Base-by-base conservation (phyloP, 2,888 invertebrate genomes). In the Lycaena phlaeas region DNA sequence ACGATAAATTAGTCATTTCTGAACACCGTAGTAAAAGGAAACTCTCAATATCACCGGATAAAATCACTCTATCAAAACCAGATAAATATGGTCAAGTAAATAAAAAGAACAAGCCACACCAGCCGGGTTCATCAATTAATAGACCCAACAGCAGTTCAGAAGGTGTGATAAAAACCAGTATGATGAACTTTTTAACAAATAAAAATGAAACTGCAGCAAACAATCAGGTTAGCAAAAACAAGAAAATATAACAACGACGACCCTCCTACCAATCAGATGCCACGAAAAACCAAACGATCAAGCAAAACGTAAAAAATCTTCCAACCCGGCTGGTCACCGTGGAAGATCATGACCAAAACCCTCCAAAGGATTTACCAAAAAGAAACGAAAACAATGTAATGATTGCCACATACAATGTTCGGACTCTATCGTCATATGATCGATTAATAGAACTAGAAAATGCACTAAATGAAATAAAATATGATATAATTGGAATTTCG, bases 161-260 rank as follows among this genome's bases (percentile, higher is more conserved):
- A 43, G 50, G 44, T 36, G 37, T 44, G 4, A 1, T 50, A 15
- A 55, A 50, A 41, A 51, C 50, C 7, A 27, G 51, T 5, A 49
- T 52, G 27, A 25, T 53, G 0, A 52, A 45, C 30, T 54, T 40
- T 38, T 10, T 51, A 14, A 15, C 14, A 3, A 51, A 44, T 5
- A 50, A 49, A 41, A 49, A 45, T 14, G 11, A 9, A 37, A 42
- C 39, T 5, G 18, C 5, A 5, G 5, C 7, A 48, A 44, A 17
- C 25, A 22, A 17, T n/a, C 10, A 38, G 10, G 25, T 4, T 17
- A 37, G 26, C n/a, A 36, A 36, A 25, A 26, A 38, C n/a, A 34
- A 38, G 3, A 40, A 46, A 2, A 26, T 10, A 37, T 50, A 51
- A 46, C 46, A 52, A 50, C 4, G 4, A 46, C 9, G 10, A 1